phyloP scores from a whole-genome alignment of 2,113 vertebrate genomes.

The Tyto alba region DNA sequence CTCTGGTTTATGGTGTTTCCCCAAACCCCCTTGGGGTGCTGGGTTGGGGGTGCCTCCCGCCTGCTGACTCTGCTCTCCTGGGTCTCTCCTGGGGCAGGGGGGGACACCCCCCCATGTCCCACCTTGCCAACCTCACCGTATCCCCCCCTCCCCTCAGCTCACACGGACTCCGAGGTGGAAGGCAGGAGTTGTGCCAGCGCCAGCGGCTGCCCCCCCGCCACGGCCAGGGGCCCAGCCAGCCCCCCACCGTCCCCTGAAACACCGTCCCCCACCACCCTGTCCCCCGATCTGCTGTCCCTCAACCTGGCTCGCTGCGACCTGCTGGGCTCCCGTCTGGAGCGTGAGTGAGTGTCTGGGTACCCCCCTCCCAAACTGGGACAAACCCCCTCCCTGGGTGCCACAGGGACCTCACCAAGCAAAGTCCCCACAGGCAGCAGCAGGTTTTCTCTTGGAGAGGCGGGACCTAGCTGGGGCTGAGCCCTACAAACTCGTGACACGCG shows the following conservation, averaged over 20 bases:
- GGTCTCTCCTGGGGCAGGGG: neutral
- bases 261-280: neutral
- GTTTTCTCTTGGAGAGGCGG: neutral
- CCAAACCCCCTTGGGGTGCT: fast-evolving
- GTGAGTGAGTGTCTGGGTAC: slow-evolving; percentile 70
- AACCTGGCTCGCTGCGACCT: neutral
- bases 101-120: neutral
- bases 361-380: neutral
- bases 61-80: neutral
- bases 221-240: neutral
- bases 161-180: slow-evolving; percentile 48
- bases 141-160: neutral
- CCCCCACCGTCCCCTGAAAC: neutral
- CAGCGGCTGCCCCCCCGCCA: neutral
- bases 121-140: fast-evolving
- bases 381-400: fast-evolving
- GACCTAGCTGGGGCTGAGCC: neutral
- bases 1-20: neutral
- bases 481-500: fast-evolving
- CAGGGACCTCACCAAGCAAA: neutral
- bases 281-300: neutral
- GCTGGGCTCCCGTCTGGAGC: slow-evolving; percentile 39
- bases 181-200: neutral
- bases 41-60: neutral
- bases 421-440: neutral